Conservation (phyloP, 1,140 invertebrate species). For the Stegodyphus mimosarum region DNA sequence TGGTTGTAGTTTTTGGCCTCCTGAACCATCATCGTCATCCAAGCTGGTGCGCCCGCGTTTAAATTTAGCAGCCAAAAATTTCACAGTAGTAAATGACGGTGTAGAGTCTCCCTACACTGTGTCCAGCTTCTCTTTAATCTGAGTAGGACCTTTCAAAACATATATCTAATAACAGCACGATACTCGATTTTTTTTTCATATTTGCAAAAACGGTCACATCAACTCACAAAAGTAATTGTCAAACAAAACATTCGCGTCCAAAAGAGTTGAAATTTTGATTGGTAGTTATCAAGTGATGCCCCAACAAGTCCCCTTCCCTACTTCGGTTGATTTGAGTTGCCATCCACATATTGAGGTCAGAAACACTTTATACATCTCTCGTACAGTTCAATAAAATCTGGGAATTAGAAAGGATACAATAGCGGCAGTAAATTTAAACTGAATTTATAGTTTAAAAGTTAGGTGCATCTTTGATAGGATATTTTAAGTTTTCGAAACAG, state of each 20-base stretch:
- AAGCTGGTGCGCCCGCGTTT: constrained; percentile 4
- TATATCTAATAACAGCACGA: constrained; percentile 13
- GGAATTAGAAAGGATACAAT: no score
- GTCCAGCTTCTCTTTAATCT: constrained; percentile 12
- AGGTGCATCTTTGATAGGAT: no score
- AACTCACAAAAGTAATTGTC: not conserved
- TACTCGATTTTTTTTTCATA: constrained; percentile 9
- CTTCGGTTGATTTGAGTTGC: not conserved
- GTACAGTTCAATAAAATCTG: not conserved
- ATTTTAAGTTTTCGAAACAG: no score
- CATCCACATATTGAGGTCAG: not conserved
- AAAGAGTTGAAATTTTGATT: not conserved
- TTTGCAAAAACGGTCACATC: not conserved
- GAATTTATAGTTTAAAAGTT: no score
- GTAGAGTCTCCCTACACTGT: not conserved
- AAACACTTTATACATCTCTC: not conserved
- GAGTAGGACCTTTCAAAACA: constrained; percentile 2
- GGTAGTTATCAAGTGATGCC: not conserved
- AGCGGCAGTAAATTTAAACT: no score
- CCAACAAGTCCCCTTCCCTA: not conserved
- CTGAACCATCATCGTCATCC: not conserved
- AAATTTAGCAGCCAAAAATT: not conserved
- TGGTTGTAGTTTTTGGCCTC: constrained; percentile 8
- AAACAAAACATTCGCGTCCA: not conserved
- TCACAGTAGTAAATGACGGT: not conserved